Base-by-base conservation (phyloP, 2,888 invertebrate genomes). In the Esperia sulphurella region DNA sequence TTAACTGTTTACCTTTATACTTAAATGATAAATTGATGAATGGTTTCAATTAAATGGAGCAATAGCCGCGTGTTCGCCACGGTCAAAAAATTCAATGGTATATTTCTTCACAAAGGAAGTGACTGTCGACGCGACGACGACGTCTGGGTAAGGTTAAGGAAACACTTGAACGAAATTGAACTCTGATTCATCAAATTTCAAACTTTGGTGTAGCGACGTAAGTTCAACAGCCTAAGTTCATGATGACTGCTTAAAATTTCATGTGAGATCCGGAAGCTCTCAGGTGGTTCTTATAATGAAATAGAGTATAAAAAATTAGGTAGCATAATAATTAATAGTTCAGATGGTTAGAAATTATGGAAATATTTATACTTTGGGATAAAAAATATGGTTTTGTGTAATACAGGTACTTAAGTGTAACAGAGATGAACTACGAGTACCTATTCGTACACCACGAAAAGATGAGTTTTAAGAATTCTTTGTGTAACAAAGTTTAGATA, bases 181-280 rank as follows among this genome's bases (percentile, higher is more conserved):
- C 14, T 45, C 37, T 48, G 42, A 47, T 28, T 47, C 37, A 46
- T 42, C 13, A 8, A 10, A 7, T 35, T 3, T n/a, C 10, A n/a
- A 35, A n/a, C 7, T 33, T 33, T 14, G 14, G 13, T 39, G 31
- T 43, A n/a, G n/a, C n/a, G 41, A 21, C 42, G 28, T 40, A 47
- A 52, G 52, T 50, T 52, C 48, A 52, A 46, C 37, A 45, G 14
- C 46, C 42, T 43, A 42, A 38, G 30, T 31, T 31, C 31, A 31
- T 8, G 31, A 31, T 31, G 35, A 41, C 39, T 14, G 41, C 30
- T 0, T 30, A 40, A 9, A 4, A 14, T 14, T 42, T 42, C 42
- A 42, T n/a, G 42, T 42, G 39, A 14, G 39, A 40, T 21, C 21
- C 21, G 21, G 21, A 21, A 21, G 21, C 5, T 21, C 8, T 12